Conservation (phyloP, 2,797 vertebrate genomes). For the Cetoscarus ocellatus region DNA sequence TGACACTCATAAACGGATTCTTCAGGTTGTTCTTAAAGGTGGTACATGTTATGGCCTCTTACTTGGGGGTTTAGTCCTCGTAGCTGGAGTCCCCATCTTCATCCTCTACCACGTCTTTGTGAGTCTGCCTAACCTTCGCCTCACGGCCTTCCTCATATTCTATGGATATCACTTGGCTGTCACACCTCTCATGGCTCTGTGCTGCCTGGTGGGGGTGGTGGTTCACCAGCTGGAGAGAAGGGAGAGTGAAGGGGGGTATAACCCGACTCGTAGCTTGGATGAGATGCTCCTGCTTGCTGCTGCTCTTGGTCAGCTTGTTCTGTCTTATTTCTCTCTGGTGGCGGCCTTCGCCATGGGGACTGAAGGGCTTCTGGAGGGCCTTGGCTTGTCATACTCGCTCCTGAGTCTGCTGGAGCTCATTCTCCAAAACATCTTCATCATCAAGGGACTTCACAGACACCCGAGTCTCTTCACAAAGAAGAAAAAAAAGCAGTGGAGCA, state of each 20-base stretch:
- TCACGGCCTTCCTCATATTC: constrained; percentile 84
- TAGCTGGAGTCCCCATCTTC: constrained; percentile 82
- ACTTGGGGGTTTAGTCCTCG: constrained; percentile 78
- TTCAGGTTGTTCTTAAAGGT: constrained; percentile 65
- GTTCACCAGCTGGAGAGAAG: constrained; percentile 86
- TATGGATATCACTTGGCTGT: constrained; percentile 86
- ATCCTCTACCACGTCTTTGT: constrained; percentile 90
- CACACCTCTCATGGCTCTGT: constrained; percentile 87
- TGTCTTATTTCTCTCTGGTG: constrained; percentile 92
- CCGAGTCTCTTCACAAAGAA: constrained; percentile 37
- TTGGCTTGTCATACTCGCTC: constrained; percentile 89
- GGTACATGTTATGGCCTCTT: constrained; percentile 82
- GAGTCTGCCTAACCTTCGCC: constrained; percentile 36
- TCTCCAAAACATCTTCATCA: constrained; percentile 92
- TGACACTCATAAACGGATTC: constrained; percentile 52
- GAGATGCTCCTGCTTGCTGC: constrained; percentile 87
- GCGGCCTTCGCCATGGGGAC: constrained; percentile 84
- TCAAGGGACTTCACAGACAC: constrained; percentile 88
- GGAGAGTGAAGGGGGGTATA: constrained; percentile 82
- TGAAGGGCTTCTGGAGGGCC: constrained; percentile 74
- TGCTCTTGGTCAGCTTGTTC: constrained; percentile 86
- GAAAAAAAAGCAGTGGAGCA: constrained; percentile 32
- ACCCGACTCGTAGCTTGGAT: constrained; percentile 92
- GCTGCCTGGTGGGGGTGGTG: constrained; percentile 80
- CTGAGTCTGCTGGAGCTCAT: constrained; percentile 89